These are phyloP conservation scores for Lepas anatifera DNA, from an alignment of 2,888 invertebrate genomes.

Conservation along the genomic window DNA sequence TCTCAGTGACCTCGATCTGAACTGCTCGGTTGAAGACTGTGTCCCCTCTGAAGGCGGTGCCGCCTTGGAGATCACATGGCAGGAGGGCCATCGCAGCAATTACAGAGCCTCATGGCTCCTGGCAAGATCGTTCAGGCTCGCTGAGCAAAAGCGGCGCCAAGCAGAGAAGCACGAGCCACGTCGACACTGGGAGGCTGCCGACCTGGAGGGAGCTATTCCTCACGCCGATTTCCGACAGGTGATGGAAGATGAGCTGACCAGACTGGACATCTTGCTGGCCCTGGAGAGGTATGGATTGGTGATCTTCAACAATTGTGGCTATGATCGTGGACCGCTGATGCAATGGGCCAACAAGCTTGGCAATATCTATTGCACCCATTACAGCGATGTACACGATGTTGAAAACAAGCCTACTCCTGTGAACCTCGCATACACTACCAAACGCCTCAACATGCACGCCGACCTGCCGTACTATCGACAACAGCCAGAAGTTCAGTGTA, in stretches of 20 bases:
- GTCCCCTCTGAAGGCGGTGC: constrained; percentile 29
- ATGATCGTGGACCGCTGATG: background rate
- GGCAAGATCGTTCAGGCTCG: constrained; percentile 41
- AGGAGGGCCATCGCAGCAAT: constrained; percentile 47
- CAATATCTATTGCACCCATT: background rate
- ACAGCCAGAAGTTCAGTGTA: constrained; percentile 51
- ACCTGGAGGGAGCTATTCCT: constrained; percentile 32
- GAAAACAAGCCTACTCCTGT: constrained; percentile 53
- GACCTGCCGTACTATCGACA: constrained; percentile 66
- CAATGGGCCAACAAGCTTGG: background rate
- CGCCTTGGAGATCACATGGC: constrained; percentile 44
- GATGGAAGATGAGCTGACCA: constrained; percentile 32
- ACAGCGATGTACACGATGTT: constrained; percentile 34
- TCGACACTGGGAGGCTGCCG: background rate
- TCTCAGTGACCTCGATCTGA: background rate
- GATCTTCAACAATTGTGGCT: constrained; percentile 39
- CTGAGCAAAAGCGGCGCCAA: background rate
- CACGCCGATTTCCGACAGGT: constrained; percentile 44
- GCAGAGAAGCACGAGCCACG: background rate
- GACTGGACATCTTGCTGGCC: constrained; percentile 46
- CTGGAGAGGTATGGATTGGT: constrained; percentile 52
- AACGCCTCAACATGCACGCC: constrained; percentile 55
- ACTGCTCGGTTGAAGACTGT: background rate
- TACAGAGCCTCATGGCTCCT: constrained; percentile 47
- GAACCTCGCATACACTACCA: constrained; percentile 58